Evolutionary conservation across 2,113 vertebrate genomes (phyloP), one percentile per base, ranked within the genome.

Genomic region (Hippopotamus amphibius): DNA sequence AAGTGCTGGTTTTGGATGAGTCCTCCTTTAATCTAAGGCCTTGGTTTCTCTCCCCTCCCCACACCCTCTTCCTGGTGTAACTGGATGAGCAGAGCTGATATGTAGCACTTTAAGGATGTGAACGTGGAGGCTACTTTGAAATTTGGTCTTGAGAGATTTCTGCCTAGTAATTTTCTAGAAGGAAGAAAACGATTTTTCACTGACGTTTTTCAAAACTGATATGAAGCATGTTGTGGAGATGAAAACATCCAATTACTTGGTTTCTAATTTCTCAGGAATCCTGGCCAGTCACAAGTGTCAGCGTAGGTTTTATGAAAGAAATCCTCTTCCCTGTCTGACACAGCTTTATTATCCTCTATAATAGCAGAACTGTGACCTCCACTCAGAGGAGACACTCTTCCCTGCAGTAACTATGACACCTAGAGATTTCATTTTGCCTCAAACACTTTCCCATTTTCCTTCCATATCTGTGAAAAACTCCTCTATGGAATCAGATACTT

Each of bases 171-270:
- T 96, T 94, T 88, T 88, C n/a, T 71, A 69, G 61, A 61, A 61
- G 66, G 2, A n/a, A 48, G 82, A 61, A 93, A 81, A 86, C 68
- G 26, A 46, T 55, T 95, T 92, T 93, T 81, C 26, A 57, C 48
- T 93, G 59, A 55, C 71, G n/a, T 88, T 72, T 95, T 90, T 55
- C 69, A 93, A 50, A 95, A 97, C 41, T 93, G 33, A 6, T 79
- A 57, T 92, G 48, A 82, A 89, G 37, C 5, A 0, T 84, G 63
- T 83, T 88, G 92, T 46, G 76, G 59, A 95, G 80, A 96, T 89
- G 59, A 96, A 97, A 95, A 87, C 50, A 89, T 89, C 77, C 83
- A 93, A 71, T 93, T 92, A 86, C 43, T 95, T 69, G 55, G 50
- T 72, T 87, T 43, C 83, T 93, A 88, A 95, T 94, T 95, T 95